These are phyloP conservation scores for Centropus unirufus DNA, from an alignment of 2,113 vertebrate species.

Conservation along the genomic window DNA sequence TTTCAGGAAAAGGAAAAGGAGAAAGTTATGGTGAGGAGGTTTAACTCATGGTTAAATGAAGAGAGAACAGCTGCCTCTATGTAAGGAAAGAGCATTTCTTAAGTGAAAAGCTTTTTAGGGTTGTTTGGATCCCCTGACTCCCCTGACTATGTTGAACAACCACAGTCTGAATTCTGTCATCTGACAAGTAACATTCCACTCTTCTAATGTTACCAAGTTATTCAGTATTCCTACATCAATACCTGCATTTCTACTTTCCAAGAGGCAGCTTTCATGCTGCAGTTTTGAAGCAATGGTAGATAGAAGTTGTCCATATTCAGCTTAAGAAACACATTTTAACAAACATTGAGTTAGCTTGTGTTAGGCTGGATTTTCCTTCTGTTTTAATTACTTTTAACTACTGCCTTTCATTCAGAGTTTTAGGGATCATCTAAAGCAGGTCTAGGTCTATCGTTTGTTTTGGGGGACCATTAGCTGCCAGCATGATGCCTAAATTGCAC, in stretches of 20 bases:
- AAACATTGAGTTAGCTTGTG: neutral
- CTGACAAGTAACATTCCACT: neutral
- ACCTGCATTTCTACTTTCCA: neutral
- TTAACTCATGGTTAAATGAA: neutral
- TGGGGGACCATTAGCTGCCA: neutral
- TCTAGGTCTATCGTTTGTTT: neutral
- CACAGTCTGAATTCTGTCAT: neutral
- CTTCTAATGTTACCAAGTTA: neutral
- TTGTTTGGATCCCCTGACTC: neutral
- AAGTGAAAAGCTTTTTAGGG: neutral
- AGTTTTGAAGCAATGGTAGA: neutral
- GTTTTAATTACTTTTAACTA: neutral
- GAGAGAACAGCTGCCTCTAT: neutral
- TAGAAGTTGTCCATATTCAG: neutral
- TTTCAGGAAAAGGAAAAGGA: neutral
- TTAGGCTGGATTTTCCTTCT: neutral
- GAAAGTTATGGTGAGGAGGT: neutral
- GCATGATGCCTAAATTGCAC: neutral
- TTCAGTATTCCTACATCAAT: neutral
- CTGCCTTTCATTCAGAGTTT: neutral
- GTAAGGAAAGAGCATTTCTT: neutral
- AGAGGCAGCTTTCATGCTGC: neutral
- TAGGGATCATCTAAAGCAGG: neutral
- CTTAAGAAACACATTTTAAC: neutral
- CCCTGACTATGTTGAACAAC: accelerated